phyloP scores from a whole-genome alignment of 2,113 vertebrate species.

The Bambusicola thoracicus region DNA sequence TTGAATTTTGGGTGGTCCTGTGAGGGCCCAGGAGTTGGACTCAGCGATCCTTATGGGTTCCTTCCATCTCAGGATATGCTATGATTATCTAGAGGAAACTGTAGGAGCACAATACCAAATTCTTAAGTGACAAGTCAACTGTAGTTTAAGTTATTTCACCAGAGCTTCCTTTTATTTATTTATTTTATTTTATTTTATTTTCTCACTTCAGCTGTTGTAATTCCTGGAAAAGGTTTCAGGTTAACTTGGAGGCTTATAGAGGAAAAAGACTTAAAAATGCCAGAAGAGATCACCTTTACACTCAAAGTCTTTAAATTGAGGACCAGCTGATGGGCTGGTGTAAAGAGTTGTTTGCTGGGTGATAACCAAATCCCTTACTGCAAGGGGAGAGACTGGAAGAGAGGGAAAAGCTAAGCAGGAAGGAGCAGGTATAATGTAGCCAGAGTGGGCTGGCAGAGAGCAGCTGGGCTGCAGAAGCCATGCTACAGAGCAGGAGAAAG shows the following conservation, averaged over 20 bases:
- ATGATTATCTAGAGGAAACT: neutral
- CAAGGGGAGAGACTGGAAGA: neutral
- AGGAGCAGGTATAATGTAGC: rapidly evolving
- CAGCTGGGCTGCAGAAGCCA: rapidly evolving
- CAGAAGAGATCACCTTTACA: neutral
- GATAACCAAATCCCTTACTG: neutral
- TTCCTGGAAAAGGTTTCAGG: neutral
- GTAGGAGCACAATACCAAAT: neutral
- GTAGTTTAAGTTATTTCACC: neutral
- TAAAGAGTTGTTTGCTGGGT: neutral
- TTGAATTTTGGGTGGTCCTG: too few species aligned
- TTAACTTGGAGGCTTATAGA: neutral
- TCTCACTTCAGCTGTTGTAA: neutral
- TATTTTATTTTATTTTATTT: too few species aligned
- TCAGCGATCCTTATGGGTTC: too few species aligned
- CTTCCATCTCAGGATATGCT: too few species aligned
- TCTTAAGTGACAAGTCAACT: neutral
- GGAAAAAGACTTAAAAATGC: neutral
- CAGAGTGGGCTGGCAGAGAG: rapidly evolving
- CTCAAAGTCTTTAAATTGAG: neutral
- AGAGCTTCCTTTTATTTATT: neutral
- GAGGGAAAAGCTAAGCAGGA: neutral
- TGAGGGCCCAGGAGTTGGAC: too few species aligned
- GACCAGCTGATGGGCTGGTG: rapidly evolving
- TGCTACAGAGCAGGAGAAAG: neutral